Base-by-base conservation (phyloP, 1,140 invertebrate genomes). In the Helicoverpa armigera region DNA sequence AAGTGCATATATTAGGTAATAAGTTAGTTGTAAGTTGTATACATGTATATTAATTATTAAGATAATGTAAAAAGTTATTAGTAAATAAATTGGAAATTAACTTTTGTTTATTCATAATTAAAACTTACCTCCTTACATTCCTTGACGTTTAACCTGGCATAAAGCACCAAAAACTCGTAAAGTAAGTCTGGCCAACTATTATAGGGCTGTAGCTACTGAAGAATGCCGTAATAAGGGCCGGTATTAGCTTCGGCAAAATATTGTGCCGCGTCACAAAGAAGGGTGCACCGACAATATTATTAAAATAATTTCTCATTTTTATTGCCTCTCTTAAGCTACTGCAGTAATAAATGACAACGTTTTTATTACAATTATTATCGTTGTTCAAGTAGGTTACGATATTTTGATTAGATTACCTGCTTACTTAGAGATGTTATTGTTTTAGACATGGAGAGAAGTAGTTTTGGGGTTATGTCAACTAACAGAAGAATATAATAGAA, bases 171-270 rank as follows among this genome's bases (percentile, higher is more conserved):
- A 82, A 83, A 89, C 87, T 91, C 89, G 84, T 93, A 92, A 93
- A 93, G 83, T 91, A 87, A 89, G 88, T 88, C 84, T 85, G 85
- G 88, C 85, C 90, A 23, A 89, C 89, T 91, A 91, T 93, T 91
- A 89, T 86, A 82, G 86, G 85, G 86, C 74, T 83, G 80, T 87
- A 90, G 75, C 81, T 80, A 81, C 87, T 85, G 85, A 90, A 87
- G 90, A 93, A 92, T 92, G 89, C 85, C 78, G 86, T 91, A 89
- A 91, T 92, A 91, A 89, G 90, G 88, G 89, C 79, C 60, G 87
- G 86, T 90, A 87, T 87, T 87, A 90, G 85, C 81, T 70, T 75
- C 81, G 76, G 81, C 87, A 88, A 90, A 91, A 93, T 93, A 92
- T 92, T 90, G 89, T 87, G 86, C 79, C 76, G 78, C 86, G 88